Conservation (phyloP, 1,140 invertebrate genomes). For the Teleogryllus occipitalis region DNA sequence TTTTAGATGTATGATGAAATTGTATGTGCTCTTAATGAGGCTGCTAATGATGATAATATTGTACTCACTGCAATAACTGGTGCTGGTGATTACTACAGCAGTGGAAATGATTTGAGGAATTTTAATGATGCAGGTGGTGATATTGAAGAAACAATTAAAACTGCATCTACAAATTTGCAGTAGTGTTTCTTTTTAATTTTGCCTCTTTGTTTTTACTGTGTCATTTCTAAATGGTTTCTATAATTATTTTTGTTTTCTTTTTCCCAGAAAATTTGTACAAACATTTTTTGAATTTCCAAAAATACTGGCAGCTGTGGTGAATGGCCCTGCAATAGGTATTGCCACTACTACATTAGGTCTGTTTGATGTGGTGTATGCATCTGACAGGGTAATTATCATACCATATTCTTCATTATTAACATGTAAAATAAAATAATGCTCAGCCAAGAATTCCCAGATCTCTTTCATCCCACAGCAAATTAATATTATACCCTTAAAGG, state of each 20-base stretch:
- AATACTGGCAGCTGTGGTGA: conserved; percentile 76
- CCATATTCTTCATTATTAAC: no score
- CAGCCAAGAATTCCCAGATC: no score
- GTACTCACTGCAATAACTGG: conserved; percentile 63
- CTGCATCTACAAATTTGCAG: neutral
- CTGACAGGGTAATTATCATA: conserved; percentile 46
- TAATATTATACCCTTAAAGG: no score
- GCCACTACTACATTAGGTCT: conserved; percentile 71
- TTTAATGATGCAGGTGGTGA: conserved; percentile 37
- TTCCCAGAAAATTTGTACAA: conserved; percentile 57
- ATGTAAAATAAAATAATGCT: no score
- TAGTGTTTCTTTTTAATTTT: neutral
- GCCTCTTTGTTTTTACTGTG: neutral
- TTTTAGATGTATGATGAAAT: conserved; percentile 59
- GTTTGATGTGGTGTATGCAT: conserved; percentile 83
- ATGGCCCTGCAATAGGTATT: conserved; percentile 91
- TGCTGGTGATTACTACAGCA: conserved; percentile 69
- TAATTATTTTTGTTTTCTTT: neutral
- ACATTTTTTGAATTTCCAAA: conserved; percentile 84
- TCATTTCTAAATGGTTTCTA: neutral
- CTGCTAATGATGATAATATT: conserved; percentile 53
- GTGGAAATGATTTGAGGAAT: conserved; percentile 77
- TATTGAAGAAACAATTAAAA: conserved; percentile 29
- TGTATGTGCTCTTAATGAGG: conserved; percentile 53
- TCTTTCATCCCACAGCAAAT: no score